Percentiles rank a stretch among this genome's conserved stretches.
These are phyloP conservation scores for Glyptemys insculpta DNA, from an alignment of 2,797 vertebrate species.

Conservation along the genomic window DNA sequence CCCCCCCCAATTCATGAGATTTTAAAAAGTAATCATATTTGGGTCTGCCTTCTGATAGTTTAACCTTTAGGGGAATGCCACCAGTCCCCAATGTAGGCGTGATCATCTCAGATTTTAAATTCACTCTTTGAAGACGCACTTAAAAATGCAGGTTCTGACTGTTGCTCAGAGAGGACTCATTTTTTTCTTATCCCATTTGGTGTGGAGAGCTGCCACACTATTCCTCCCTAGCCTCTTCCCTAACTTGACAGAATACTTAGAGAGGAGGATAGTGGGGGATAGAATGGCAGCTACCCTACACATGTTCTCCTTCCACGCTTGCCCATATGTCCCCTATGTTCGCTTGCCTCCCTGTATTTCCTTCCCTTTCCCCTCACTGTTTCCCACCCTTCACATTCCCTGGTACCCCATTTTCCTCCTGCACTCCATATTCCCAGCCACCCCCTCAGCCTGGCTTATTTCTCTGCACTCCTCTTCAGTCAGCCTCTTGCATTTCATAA, in stretches of 20 bases:
- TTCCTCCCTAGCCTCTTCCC: not conserved
- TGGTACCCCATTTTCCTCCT: not conserved
- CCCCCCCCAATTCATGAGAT: slow-evolving; percentile 29
- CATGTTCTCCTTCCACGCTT: not conserved
- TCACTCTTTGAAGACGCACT: not conserved
- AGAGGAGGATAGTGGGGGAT: not conserved
- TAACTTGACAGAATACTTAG: not conserved
- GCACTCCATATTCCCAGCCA: not conserved
- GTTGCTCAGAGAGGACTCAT: not conserved
- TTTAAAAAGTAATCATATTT: slow-evolving; percentile 56
- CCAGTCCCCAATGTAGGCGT: not conserved
- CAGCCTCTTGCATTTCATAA: not conserved
- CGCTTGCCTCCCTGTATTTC: not conserved
- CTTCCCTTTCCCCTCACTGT: not conserved
- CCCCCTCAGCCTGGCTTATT: not conserved
- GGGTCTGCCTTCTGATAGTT: slow-evolving; percentile 35
- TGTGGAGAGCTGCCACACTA: not conserved
- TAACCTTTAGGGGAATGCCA: slow-evolving; percentile 48
- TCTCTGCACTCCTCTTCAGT: not conserved
- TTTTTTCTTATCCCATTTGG: not conserved
- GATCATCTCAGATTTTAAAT: slow-evolving; percentile 40
- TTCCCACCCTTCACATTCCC: not conserved
- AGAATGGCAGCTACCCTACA: not conserved
- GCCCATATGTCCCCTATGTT: not conserved
- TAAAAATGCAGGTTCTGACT: not conserved